Percentiles rank a stretch among this genome's conserved stretches.
These are phyloP conservation scores for Nothobranchius furzeri DNA, from an alignment of 2,113 vertebrate species.

Conservation along the genomic window DNA sequence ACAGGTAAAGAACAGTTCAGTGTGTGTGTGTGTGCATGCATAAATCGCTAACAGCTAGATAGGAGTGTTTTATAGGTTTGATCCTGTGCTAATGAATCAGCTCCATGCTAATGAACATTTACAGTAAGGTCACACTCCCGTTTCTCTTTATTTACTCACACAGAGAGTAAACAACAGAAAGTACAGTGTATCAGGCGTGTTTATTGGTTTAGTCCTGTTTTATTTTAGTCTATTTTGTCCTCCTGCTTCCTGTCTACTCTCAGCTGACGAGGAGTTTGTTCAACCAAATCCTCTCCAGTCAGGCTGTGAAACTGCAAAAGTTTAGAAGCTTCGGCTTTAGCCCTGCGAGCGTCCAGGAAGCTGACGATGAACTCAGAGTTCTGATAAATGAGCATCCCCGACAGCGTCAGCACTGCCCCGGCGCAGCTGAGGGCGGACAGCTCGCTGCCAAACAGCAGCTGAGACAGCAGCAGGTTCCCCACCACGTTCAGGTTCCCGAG, in stretches of 20 bases:
- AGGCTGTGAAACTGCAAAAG: neutral
- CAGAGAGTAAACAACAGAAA: neutral
- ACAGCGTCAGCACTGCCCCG: constrained; percentile 87
- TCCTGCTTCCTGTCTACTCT: constrained; percentile 32
- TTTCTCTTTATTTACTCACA: neutral
- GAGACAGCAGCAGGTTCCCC: constrained; percentile 91
- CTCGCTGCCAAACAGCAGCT: constrained; percentile 87
- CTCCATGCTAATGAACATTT: neutral
- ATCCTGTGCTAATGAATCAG: constrained; percentile 46
- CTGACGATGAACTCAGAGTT: constrained; percentile 84
- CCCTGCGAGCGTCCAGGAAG: constrained; percentile 73
- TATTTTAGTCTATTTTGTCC: constrained; percentile 65
- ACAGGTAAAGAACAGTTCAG: constrained; percentile 45
- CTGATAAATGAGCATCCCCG: constrained; percentile 93
- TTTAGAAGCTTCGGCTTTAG: constrained; percentile 26
- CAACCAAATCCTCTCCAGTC: constrained; percentile 4
- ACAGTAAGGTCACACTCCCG: constrained; percentile 17
- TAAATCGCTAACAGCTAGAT: constrained; percentile 25
- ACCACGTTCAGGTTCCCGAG: constrained; percentile 92
- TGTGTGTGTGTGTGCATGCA: constrained; percentile 52
- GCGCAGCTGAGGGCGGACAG: constrained; percentile 87
- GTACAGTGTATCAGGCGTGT: neutral
- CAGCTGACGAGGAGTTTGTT: constrained; percentile 30
- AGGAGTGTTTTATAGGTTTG: constrained; percentile 33
- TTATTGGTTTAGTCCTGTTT: constrained; percentile 7